Conservation (phyloP, 92 coral and sea anemone genomes). For the Anthopleura xanthogrammica region DNA sequence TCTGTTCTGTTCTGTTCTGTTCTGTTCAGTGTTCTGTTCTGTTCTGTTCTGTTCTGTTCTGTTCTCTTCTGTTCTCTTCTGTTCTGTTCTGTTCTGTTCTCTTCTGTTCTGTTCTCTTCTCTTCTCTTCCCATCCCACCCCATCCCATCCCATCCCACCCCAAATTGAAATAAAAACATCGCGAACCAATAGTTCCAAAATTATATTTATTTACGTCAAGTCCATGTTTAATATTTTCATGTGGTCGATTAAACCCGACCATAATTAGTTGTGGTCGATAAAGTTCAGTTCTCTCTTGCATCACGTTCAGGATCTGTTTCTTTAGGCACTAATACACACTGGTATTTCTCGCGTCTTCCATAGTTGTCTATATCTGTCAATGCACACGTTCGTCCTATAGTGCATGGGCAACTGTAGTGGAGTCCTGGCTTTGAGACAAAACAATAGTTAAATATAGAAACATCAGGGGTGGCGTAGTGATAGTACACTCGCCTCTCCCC, state of each 20-base stretch:
- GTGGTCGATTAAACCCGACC: neutral
- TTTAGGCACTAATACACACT: conserved; percentile 34
- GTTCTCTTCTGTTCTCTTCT: no score
- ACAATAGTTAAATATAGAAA: neutral
- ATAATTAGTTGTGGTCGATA: neutral
- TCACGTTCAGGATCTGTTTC: neutral
- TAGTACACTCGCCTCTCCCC: no score
- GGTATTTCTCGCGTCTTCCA: conserved; percentile 31
- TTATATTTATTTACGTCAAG: neutral
- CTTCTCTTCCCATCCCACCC: no score
- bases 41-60: no score
- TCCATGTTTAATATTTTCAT: neutral
- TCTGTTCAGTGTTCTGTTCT: no score
- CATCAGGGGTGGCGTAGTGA: neutral
- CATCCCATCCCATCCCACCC: no score
- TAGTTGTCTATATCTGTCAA: conserved; percentile 23
- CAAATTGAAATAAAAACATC: no score
- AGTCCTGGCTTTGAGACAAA: conserved; percentile 24
- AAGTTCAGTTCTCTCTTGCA: neutral
- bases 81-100: no score
- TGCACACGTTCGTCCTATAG: conserved; percentile 33
- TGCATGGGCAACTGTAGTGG: conserved; percentile 23
- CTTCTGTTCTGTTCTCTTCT: no score
- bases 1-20: no score
- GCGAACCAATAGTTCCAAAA: no score